phyloP scores from a whole-genome alignment of 2,888 invertebrate species.

The Brachypalpus laphriformis region DNA sequence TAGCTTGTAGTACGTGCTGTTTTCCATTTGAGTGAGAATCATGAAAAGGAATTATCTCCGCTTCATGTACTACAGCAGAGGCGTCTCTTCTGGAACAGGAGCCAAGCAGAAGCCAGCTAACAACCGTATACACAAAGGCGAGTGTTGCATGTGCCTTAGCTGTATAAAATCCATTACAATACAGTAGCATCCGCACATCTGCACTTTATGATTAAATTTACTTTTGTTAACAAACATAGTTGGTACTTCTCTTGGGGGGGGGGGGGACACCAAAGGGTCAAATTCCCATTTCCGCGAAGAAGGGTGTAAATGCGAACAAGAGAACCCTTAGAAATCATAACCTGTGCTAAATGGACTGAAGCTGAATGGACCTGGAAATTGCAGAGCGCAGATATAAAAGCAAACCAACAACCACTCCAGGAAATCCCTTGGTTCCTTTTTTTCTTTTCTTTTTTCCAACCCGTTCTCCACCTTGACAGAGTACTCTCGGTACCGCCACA shows the following conservation, averaged over 20 bases:
- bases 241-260: background rate
- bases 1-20: conserved; percentile 75
- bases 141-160: conserved; percentile 17
- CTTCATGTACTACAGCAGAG: conserved; percentile 77
- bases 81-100: conserved; percentile 18
- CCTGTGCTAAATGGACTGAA: conserved; percentile 68
- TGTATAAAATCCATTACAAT: conserved; percentile 63
- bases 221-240: conserved; percentile 58
- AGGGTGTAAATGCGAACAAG: conserved; percentile 46
- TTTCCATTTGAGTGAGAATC: conserved; percentile 81
- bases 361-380: conserved; percentile 54
- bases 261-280: background rate
- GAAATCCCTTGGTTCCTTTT: conserved; percentile 43
- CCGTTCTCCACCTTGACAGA: background rate
- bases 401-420: conserved; percentile 29
- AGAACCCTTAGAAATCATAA: conserved; percentile 63
- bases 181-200: conserved; percentile 63
- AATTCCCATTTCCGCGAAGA: conserved; percentile 3
- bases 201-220: conserved; percentile 73
- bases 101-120: conserved; percentile 25
- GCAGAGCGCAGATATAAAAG: conserved; percentile 36
- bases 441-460: background rate
- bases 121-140: conserved; percentile 36
- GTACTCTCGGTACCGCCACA: background rate
- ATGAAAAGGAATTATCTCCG: conserved; percentile 81